A percentile compares a stretch with the other conserved stretches of the same genome.
These are phyloP conservation scores for Malurus splendens DNA, from an alignment of 2,797 vertebrate genomes.

Conservation along the genomic window DNA sequence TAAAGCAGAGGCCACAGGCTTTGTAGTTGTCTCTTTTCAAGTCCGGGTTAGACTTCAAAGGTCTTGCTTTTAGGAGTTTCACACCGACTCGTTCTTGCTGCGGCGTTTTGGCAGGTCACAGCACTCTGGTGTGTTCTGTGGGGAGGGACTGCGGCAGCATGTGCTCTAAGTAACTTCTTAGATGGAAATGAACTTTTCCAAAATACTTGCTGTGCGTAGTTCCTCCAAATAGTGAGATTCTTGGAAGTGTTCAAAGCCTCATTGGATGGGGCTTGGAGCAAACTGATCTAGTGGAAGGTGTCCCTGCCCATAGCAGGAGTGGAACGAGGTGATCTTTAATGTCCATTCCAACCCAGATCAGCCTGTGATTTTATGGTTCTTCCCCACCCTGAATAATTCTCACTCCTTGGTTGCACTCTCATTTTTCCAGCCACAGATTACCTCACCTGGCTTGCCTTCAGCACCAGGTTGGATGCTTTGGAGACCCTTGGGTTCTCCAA, in stretches of 20 bases:
- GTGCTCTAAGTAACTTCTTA: not conserved
- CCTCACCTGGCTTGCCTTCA: not conserved
- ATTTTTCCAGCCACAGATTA: not conserved
- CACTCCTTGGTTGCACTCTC: rapidly evolving
- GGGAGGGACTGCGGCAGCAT: not conserved
- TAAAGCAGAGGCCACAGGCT: not conserved
- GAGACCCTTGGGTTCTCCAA: not conserved
- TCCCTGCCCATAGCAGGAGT: not conserved
- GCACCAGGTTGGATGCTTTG: not conserved
- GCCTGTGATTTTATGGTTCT: not conserved
- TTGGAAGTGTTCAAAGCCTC: not conserved
- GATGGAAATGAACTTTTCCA: not conserved
- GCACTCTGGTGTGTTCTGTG: not conserved
- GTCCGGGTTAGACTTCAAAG: slow-evolving; percentile 10
- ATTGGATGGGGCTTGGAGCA: not conserved
- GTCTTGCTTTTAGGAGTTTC: not conserved
- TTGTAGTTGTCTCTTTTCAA: slow-evolving; percentile 13
- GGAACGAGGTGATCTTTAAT: not conserved
- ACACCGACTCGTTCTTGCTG: not conserved
- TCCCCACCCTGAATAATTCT: not conserved
- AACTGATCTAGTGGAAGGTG: not conserved
- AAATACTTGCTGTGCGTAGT: not conserved
- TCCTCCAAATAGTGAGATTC: not conserved
- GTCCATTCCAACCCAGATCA: not conserved
- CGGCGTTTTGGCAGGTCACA: not conserved